Percentiles rank a stretch among this genome's conserved stretches.
phyloP scores from a whole-genome alignment of 2,888 invertebrate species.

The Vesta saturnalis region DNA sequence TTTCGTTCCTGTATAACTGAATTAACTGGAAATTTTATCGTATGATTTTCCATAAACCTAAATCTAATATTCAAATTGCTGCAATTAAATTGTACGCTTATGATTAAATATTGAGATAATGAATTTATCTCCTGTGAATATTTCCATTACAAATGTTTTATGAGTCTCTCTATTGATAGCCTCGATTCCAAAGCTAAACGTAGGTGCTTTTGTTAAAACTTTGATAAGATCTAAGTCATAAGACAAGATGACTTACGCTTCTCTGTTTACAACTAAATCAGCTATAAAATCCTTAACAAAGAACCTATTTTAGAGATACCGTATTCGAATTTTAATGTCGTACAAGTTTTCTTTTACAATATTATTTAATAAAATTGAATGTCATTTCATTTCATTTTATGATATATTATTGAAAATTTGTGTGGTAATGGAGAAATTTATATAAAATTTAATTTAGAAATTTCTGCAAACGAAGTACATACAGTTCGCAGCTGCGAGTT shows the following conservation, averaged over 20 bases:
- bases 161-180: conserved; percentile 13
- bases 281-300: conserved; percentile 11
- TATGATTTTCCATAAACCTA: no score
- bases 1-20: no score
- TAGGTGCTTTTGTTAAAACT: conserved; percentile 14
- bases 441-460: conserved; percentile 16
- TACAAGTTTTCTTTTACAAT: neutral
- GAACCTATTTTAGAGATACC: conserved; percentile 2
- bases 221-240: conserved; percentile 10
- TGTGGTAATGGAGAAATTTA: neutral
- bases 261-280: conserved; percentile 1
- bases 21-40: no score
- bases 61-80: neutral
- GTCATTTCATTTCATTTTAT: no score
- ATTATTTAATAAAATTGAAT: no score
- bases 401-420: neutral
- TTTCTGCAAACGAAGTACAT: conserved; percentile 31
- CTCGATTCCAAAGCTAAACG: conserved; percentile 14
- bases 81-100: neutral
- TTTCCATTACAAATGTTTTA: conserved; percentile 10
- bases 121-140: neutral
- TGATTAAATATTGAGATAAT: neutral
- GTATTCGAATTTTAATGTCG: neutral
- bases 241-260: conserved; percentile 8
- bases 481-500: conserved; percentile 44